These are phyloP conservation scores for Saturnia pavonia DNA, from an alignment of 2,888 invertebrate species.

Conservation along the genomic window DNA sequence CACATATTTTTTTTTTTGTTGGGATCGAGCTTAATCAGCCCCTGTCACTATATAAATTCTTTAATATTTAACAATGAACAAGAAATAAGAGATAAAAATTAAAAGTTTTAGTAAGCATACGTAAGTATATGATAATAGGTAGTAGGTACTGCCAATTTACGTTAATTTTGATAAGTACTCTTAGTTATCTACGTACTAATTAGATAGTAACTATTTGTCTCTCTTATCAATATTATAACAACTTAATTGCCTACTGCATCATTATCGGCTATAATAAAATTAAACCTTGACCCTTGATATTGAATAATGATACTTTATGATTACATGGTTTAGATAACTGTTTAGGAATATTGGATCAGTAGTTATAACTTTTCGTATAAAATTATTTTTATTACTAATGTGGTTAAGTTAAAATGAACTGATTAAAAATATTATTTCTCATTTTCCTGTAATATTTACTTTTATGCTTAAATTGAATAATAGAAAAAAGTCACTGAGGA, in stretches of 20 bases:
- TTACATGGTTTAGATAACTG: not conserved
- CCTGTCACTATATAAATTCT: too few relatives aligned
- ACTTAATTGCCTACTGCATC: not conserved
- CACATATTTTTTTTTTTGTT: too few relatives aligned
- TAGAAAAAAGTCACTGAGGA: too few relatives aligned
- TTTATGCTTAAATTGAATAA: too few relatives aligned
- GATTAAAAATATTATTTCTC: too few relatives aligned
- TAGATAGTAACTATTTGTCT: not conserved
- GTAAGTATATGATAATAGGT: not conserved
- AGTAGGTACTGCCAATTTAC: not conserved
- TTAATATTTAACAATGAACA: not conserved
- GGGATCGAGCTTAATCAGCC: too few relatives aligned
- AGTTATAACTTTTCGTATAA: not conserved
- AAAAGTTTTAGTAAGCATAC: too few relatives aligned
- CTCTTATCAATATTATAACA: constrained; percentile 9
- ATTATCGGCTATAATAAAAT: not conserved
- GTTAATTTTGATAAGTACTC: not conserved
- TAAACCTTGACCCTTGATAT: constrained; percentile 7
- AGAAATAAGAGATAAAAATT: too few relatives aligned
- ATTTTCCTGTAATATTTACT: too few relatives aligned
- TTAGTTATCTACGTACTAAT: not conserved
- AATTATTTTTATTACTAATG: too few relatives aligned
- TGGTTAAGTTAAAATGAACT: too few relatives aligned
- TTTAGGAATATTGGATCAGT: not conserved
- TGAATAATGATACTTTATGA: not conserved